A percentile compares a stretch with the other conserved stretches of the same genome.
Conservation (phyloP, 2,888 invertebrate species). For the Trichopoda pennipes region DNA sequence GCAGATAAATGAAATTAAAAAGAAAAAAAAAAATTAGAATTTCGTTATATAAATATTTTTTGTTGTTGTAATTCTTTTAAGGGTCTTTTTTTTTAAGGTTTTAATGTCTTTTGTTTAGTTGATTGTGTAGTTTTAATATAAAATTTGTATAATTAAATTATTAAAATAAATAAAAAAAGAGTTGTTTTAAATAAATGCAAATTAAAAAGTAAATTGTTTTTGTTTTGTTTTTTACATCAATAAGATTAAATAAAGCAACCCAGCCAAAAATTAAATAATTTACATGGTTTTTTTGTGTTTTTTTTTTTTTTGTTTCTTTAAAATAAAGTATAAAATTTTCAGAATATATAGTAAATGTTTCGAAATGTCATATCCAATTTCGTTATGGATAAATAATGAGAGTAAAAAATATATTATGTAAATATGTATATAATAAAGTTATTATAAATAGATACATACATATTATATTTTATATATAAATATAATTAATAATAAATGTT, state of each 20-base stretch:
- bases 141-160: slow-evolving; percentile 40
- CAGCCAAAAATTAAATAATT: slow-evolving; percentile 62
- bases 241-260: slow-evolving; percentile 65
- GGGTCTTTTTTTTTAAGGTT: slow-evolving; percentile 10
- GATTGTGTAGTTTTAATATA: not conserved
- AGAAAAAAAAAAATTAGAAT: too few relatives aligned
- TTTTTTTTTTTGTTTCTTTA: slow-evolving; percentile 34
- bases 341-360: slow-evolving; percentile 11
- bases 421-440: slow-evolving; percentile 4
- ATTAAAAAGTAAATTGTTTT: slow-evolving; percentile 43
- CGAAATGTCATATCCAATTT: slow-evolving; percentile 56
- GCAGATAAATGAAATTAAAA: too few relatives aligned
- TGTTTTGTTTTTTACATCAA: slow-evolving; percentile 55
- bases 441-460: too few relatives aligned
- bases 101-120: slow-evolving; percentile 45
- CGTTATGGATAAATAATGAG: slow-evolving; percentile 26
- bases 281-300: slow-evolving; percentile 46
- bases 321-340: slow-evolving; percentile 50
- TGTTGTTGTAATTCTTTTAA: slow-evolving; percentile 5
- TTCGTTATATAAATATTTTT: not conserved
- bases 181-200: slow-evolving; percentile 66
- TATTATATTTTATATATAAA: too few relatives aligned
- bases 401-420: too few relatives aligned
- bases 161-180: slow-evolving; percentile 59
- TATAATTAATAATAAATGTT: not conserved